Percentiles rank a stretch among this genome's conserved stretches.
Conservation (phyloP, 1,140 invertebrate species). For the Leptoteleia sp. region DNA sequence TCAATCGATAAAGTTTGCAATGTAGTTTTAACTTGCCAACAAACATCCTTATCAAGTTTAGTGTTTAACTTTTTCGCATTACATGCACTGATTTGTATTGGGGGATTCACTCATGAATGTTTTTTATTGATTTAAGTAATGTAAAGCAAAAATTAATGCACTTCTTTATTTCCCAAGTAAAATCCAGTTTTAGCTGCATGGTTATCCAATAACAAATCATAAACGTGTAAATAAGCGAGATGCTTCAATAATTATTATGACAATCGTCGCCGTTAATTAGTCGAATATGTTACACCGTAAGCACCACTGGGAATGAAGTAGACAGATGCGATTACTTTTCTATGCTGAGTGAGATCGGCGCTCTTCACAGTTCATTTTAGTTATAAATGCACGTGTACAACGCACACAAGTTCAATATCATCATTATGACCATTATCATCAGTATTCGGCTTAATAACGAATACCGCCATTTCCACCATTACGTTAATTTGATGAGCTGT, state of each 20-base stretch:
- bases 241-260: slow-evolving; percentile 4
- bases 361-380: slow-evolving; percentile 47
- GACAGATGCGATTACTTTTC: slow-evolving; percentile 54
- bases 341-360: slow-evolving; percentile 68
- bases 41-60: slow-evolving; percentile 8
- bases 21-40: neutral
- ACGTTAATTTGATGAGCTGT: slow-evolving; percentile 41
- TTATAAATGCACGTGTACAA: slow-evolving; percentile 61
- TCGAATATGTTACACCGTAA: slow-evolving; percentile 41
- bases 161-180: no score
- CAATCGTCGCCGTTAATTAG: slow-evolving; percentile 16
- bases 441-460: slow-evolving; percentile 39
- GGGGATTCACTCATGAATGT: no score
- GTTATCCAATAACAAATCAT: slow-evolving; percentile 5
- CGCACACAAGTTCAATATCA: slow-evolving; percentile 47
- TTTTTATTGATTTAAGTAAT: no score
- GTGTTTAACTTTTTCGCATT: slow-evolving; percentile 15
- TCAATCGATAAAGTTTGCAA: slow-evolving; percentile 16
- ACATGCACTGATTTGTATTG: slow-evolving; percentile 6
- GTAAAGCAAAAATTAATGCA: no score
- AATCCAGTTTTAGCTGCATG: no score
- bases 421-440: slow-evolving; percentile 67
- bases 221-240: slow-evolving; percentile 1
- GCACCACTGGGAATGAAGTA: slow-evolving; percentile 54
- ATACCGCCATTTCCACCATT: slow-evolving; percentile 26